Conservation (phyloP, 2,113 vertebrate genomes). For the Rhabdomys dilectus region DNA sequence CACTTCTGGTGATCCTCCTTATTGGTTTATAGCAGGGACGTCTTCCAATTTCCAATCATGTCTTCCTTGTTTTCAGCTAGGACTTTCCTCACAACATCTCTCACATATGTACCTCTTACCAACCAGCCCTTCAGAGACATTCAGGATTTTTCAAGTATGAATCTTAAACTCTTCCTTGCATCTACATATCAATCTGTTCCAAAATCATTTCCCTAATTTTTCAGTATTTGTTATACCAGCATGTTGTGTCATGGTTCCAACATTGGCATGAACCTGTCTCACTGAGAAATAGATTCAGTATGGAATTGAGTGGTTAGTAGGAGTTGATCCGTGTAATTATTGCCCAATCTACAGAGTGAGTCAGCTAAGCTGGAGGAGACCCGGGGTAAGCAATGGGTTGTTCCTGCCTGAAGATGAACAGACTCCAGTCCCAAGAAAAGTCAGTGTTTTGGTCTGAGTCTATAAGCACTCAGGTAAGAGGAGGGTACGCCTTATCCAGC, state of each 20-base stretch:
- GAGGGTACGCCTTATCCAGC: background rate
- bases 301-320: background rate
- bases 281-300: background rate
- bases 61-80: background rate
- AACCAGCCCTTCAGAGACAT: background rate
- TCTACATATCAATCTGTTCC: background rate
- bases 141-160: background rate
- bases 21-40: background rate
- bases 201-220: background rate
- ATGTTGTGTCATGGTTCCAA: background rate
- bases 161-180: background rate
- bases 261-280: background rate
- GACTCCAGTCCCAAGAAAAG: too few species aligned
- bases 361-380: background rate
- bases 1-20: background rate
- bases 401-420: background rate
- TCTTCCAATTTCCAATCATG: background rate
- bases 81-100: background rate
- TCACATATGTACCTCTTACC: background rate
- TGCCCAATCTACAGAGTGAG: background rate
- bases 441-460: background rate
- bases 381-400: background rate
- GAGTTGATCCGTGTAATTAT: background rate
- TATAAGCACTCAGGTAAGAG: background rate
- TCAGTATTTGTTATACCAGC: background rate